Evolutionary conservation across 2,113 vertebrate species (phyloP).

Genomic region (rat (Rattus norvegicus)): DNA sequence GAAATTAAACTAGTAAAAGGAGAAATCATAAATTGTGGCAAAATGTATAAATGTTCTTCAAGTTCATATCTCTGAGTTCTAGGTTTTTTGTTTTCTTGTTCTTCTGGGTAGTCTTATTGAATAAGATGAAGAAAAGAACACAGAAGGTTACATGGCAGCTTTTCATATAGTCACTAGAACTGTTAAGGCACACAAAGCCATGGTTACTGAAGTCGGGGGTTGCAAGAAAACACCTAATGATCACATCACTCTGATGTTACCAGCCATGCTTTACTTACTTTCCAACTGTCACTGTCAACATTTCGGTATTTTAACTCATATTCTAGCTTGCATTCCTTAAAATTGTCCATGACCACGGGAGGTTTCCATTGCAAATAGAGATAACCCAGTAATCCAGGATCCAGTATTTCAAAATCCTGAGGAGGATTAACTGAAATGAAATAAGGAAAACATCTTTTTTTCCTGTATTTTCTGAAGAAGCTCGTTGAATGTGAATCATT

Average conservation of each 20-base stretch:
- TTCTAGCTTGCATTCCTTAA: constrained; percentile 81
- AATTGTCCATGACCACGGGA: constrained; percentile 75
- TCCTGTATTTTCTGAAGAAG: constrained; percentile 1
- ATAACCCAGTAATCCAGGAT: constrained; percentile 90
- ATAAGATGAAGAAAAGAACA: background rate
- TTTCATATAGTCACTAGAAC: background rate
- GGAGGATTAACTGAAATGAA: constrained; percentile 90
- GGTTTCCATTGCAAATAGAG: constrained; percentile 89
- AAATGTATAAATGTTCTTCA: constrained; percentile 19
- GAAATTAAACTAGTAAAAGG: background rate
- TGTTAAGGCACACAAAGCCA: background rate
- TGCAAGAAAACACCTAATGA: constrained; percentile 48
- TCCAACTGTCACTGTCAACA: constrained; percentile 86
- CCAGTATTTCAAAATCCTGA: constrained; percentile 86
- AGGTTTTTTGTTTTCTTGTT: background rate
- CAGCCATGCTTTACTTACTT: constrained; percentile 84
- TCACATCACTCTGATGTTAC: background rate
- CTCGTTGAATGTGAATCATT: constrained; percentile 17
- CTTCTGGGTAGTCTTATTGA: background rate
- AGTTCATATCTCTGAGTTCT: background rate
- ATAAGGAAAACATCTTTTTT: constrained; percentile 48
- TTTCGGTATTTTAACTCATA: constrained; percentile 90
- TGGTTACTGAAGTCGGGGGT: background rate
- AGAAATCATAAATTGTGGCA: constrained; percentile 29
- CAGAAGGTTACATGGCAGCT: background rate